Evolutionary conservation across 2,888 invertebrate species (phyloP).

Genomic region (Malacosoma neustria): DNA sequence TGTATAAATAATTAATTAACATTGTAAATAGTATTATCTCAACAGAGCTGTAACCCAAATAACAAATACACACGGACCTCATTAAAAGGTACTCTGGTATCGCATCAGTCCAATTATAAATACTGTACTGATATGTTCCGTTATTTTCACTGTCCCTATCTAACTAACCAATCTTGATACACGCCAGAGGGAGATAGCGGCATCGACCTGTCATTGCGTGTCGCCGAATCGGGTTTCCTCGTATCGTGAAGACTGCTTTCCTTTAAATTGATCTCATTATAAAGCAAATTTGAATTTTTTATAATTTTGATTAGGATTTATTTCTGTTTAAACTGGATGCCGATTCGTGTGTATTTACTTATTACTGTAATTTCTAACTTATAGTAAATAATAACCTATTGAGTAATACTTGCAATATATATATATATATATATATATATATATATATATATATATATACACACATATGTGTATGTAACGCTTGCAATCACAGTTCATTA

Average conservation of each 20-base stretch:
- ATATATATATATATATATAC: no score
- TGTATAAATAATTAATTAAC: background rate
- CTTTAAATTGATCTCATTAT: conserved; percentile 13
- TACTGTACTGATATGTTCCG: conserved; percentile 53
- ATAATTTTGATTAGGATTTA: no score
- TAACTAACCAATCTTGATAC: conserved; percentile 15
- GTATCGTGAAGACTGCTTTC: conserved; percentile 38
- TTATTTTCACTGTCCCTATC: conserved; percentile 30
- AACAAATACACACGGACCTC: conserved; percentile 37
- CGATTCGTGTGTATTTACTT: no score
- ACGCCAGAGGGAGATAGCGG: conserved; percentile 23
- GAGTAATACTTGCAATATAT: no score
- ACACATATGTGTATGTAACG: no score
- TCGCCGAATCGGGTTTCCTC: conserved; percentile 41
- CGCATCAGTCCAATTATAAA: conserved; percentile 52
- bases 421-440: no score
- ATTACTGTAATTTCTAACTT: no score
- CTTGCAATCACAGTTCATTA: no score
- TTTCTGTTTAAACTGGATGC: no score
- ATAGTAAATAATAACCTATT: no score
- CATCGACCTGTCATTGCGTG: conserved; percentile 39
- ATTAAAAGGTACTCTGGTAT: conserved; percentile 39
- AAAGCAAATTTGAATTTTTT: conserved; percentile 23
- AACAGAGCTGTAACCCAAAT: conserved; percentile 25
- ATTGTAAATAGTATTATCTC: background rate